Evolutionary conservation across 2,888 invertebrate genomes (phyloP).

Genomic region (Molanna angustata): DNA sequence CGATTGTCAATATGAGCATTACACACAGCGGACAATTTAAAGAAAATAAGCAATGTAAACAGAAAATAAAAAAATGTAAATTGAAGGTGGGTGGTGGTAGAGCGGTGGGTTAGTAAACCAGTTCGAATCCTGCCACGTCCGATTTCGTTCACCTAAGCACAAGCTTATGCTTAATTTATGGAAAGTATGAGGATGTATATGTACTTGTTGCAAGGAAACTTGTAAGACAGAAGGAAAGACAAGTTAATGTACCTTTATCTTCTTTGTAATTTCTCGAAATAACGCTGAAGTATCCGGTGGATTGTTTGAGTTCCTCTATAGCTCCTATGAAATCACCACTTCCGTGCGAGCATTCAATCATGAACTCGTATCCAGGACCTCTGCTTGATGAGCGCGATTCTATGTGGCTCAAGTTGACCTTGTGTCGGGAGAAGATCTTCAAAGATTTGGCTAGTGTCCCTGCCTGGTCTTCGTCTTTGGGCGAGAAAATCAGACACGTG

Average conservation of each 20-base stretch:
- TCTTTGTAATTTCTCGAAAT: slow-evolving; percentile 86
- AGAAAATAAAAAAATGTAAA: no score
- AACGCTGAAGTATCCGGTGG: slow-evolving; percentile 78
- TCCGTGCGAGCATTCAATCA: slow-evolving; percentile 84
- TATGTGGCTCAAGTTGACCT: slow-evolving; percentile 86
- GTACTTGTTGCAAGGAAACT: no score
- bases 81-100: no score
- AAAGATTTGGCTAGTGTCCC: slow-evolving; percentile 88
- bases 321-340: slow-evolving; percentile 72
- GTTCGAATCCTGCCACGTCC: no score
- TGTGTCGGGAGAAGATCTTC: slow-evolving; percentile 78
- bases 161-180: no score
- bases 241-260: slow-evolving; percentile 70
- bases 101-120: no score
- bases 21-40: no score
- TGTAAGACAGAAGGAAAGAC: no score
- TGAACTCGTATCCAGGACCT: slow-evolving; percentile 84
- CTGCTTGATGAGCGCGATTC: slow-evolving; percentile 89
- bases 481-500: slow-evolving; percentile 84
- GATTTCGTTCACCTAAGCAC: no score
- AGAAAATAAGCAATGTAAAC: no score
- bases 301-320: slow-evolving; percentile 68
- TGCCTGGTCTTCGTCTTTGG: slow-evolving; percentile 74
- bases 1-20: no score
- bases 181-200: no score